Percentiles rank a stretch among this genome's conserved stretches.
Conservation (phyloP, 2,113 vertebrate genomes). For the Capreolus pygargus region DNA sequence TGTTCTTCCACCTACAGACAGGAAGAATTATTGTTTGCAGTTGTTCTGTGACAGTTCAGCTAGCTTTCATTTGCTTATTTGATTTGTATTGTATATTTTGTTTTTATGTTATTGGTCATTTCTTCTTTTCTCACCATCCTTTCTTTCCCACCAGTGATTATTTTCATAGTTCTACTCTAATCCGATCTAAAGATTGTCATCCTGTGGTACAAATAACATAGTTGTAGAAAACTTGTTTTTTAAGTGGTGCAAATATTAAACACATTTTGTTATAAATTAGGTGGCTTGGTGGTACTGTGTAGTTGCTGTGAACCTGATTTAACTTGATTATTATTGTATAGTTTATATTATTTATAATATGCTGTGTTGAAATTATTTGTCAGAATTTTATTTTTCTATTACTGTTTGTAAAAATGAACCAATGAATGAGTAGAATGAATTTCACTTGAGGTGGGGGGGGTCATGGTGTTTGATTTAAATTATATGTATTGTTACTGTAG, state of each 20-base stretch:
- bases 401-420: not conserved
- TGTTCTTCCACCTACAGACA: slow-evolving; percentile 2
- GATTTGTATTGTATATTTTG: slow-evolving; percentile 26
- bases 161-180: slow-evolving; percentile 10
- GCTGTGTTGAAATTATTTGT: slow-evolving; percentile 15
- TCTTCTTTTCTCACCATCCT: slow-evolving; percentile 9
- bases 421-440: not conserved
- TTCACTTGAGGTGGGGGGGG: not conserved
- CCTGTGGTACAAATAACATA: slow-evolving; percentile 25
- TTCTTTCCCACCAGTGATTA: slow-evolving; percentile 26
- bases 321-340: not conserved
- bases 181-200: slow-evolving; percentile 24
- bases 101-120: slow-evolving; percentile 38
- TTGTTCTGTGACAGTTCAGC: not conserved
- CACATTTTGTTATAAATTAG: not conserved
- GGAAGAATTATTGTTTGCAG: not conserved
- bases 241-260: not conserved
- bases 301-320: not conserved
- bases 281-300: not conserved
- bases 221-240: not conserved
- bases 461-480: slow-evolving; percentile 8
- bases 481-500: not conserved
- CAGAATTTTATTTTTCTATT: slow-evolving; percentile 1
- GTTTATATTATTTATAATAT: slow-evolving; percentile 7
- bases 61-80: slow-evolving; percentile 38